A percentile compares a stretch with the other conserved stretches of the same genome.
These are phyloP conservation scores for Limanda limanda DNA, from an alignment of 2,113 vertebrate genomes.

Conservation along the genomic window DNA sequence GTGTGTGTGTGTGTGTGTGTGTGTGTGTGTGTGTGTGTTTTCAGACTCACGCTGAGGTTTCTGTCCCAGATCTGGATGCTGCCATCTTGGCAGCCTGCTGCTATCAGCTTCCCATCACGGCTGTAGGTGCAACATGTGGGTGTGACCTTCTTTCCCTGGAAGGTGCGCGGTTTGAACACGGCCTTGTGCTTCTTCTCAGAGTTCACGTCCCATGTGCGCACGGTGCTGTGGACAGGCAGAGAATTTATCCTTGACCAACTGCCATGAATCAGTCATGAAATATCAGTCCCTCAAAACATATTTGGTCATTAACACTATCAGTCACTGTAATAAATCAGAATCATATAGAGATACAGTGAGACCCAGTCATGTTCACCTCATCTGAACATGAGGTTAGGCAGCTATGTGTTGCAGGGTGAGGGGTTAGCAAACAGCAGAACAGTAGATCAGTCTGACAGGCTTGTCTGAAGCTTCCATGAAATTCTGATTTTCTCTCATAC, in stretches of 20 bases:
- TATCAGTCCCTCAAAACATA: conserved; percentile 35
- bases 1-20: too few relatives aligned
- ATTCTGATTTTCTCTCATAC: conserved; percentile 77
- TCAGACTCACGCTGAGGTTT: conserved; percentile 90
- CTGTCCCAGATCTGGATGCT: conserved; percentile 98
- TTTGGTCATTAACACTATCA: conserved; percentile 27
- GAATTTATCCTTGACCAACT: not conserved
- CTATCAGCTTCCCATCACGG: conserved; percentile 93
- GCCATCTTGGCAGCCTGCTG: conserved; percentile 95
- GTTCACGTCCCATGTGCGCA: conserved; percentile 94
- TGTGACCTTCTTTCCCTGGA: conserved; percentile 92
- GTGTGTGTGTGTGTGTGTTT: conserved; percentile 16
- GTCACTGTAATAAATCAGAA: conserved; percentile 33
- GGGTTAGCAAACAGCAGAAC: conserved; percentile 49
- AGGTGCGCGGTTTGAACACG: conserved; percentile 92
- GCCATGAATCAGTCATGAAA: conserved; percentile 35
- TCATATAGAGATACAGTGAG: conserved; percentile 5
- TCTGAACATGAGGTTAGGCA: conserved; percentile 47
- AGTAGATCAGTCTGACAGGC: conserved; percentile 74
- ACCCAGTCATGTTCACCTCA: conserved; percentile 17
- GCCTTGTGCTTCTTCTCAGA: conserved; percentile 94
- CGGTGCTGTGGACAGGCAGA: conserved; percentile 84
- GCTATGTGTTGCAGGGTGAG: conserved; percentile 37
- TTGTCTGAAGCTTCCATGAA: conserved; percentile 68
- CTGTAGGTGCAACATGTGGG: conserved; percentile 94